Evolutionary conservation across 2,797 vertebrate species (phyloP).

Genomic region (Pseudochirops cupreus): DNA sequence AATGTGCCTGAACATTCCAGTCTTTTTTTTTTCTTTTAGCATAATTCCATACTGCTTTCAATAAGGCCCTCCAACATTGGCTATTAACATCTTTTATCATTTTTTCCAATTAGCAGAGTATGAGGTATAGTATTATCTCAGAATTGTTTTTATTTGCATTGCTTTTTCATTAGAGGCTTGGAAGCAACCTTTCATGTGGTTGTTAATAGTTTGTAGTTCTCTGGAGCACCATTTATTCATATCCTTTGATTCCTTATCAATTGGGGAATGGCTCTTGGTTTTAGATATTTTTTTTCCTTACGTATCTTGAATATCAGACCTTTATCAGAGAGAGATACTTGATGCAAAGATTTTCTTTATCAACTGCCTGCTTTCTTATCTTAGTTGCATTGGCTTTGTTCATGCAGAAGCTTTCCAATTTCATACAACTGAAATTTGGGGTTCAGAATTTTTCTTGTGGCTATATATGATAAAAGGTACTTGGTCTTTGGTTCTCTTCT

Average conservation of each 20-base stretch:
- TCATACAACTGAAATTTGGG: neutral
- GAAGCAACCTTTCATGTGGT: neutral
- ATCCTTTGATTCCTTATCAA: neutral
- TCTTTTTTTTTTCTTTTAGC: neutral
- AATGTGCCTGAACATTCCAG: neutral
- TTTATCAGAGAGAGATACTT: neutral
- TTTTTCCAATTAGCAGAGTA: neutral
- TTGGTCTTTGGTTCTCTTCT: neutral
- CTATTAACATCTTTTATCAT: neutral
- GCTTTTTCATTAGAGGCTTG: neutral
- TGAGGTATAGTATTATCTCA: neutral
- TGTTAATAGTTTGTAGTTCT: neutral
- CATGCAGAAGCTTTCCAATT: neutral
- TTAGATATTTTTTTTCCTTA: neutral
- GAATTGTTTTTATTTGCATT: neutral
- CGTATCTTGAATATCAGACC: neutral
- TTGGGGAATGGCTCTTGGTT: neutral
- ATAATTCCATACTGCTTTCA: neutral
- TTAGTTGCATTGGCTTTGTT: neutral
- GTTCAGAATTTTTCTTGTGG: neutral
- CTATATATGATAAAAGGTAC: neutral
- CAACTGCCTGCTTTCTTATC: neutral
- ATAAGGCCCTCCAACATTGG: neutral
- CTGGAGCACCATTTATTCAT: neutral
- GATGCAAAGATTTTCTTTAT: neutral